phyloP scores from a whole-genome alignment of 2,797 vertebrate genomes.

The Intellagama lesueurii region DNA sequence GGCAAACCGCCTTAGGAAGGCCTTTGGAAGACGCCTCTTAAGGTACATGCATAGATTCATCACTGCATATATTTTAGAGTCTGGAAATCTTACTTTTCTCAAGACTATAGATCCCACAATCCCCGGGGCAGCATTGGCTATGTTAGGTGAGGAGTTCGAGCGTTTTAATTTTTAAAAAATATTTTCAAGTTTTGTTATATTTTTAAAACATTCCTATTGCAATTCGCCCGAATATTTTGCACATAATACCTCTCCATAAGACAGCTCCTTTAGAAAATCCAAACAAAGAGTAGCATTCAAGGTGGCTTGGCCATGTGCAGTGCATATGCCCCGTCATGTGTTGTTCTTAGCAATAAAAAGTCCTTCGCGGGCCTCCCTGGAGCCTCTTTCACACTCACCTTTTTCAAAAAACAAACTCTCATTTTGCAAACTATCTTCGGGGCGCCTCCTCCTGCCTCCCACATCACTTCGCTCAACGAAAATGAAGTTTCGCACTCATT shows the following conservation, averaged over 20 bases:
- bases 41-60: too few species aligned
- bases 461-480: constrained; percentile 67
- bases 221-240: not conserved
- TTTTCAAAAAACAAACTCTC: too few species aligned
- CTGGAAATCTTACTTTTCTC: too few species aligned
- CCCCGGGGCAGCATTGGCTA: too few species aligned
- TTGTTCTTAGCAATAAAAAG: constrained; percentile 66
- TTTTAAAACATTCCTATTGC: too few species aligned
- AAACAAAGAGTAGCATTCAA: constrained; percentile 55
- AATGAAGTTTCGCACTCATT: constrained; percentile 72
- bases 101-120: not conserved
- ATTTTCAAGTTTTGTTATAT: too few species aligned
- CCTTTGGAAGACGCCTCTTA: too few species aligned
- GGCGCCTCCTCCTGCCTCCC: not conserved
- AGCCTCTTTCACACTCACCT: constrained; percentile 69
- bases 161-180: not conserved
- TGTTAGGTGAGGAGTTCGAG: too few species aligned
- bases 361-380: constrained; percentile 66
- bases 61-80: too few species aligned
- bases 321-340: constrained; percentile 63
- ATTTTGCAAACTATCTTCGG: constrained; percentile 52
- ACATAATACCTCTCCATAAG: constrained; percentile 18
- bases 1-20: too few species aligned
- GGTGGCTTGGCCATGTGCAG: constrained; percentile 59
- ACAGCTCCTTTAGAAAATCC: not conserved